Percentiles rank a stretch among this genome's conserved stretches.
phyloP scores from a whole-genome alignment of 2,888 invertebrate genomes.

The Monopis laevigella region DNA sequence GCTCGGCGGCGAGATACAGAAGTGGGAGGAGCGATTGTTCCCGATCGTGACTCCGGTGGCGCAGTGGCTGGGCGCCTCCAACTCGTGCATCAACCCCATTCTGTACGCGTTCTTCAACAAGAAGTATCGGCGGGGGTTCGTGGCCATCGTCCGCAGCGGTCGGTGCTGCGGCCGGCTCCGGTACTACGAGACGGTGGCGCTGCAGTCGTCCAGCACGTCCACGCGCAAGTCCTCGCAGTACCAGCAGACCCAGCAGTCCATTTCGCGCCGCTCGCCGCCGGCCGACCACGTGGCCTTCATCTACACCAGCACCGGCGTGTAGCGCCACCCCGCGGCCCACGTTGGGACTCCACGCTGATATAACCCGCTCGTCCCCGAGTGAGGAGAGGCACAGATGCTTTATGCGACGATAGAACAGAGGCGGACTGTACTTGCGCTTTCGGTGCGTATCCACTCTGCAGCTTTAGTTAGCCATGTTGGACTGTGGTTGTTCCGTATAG shows the following conservation, averaged over 20 bases:
- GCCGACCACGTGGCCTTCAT: conserved; percentile 63
- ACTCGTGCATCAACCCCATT: conserved; percentile 95
- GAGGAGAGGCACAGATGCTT: no score
- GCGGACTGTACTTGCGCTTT: no score
- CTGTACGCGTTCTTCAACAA: conserved; percentile 95
- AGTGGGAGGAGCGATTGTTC: conserved; percentile 83
- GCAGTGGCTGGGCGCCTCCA: conserved; percentile 92
- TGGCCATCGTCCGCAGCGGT: conserved; percentile 85
- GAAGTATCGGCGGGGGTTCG: conserved; percentile 90
- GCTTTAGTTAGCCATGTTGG: no score
- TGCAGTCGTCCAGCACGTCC: conserved; percentile 86
- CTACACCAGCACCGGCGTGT: conserved; percentile 80
- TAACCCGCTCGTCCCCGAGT: no score
- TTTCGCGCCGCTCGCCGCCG: conserved; percentile 64
- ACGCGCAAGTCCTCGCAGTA: conserved; percentile 88
- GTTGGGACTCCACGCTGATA: neutral
- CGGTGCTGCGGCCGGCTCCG: conserved; percentile 86
- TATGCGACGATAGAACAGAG: no score
- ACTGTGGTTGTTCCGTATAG: no score
- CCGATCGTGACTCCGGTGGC: conserved; percentile 87
- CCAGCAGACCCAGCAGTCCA: conserved; percentile 71
- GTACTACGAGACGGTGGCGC: conserved; percentile 87
- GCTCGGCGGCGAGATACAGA: conserved; percentile 76
- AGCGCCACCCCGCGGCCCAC: conserved; percentile 25
- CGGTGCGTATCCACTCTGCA: no score